A percentile compares a stretch with the other conserved stretches of the same genome.
Evolutionary conservation across 2,888 invertebrate genomes (phyloP).

Genomic region (Cotesia congregata): DNA sequence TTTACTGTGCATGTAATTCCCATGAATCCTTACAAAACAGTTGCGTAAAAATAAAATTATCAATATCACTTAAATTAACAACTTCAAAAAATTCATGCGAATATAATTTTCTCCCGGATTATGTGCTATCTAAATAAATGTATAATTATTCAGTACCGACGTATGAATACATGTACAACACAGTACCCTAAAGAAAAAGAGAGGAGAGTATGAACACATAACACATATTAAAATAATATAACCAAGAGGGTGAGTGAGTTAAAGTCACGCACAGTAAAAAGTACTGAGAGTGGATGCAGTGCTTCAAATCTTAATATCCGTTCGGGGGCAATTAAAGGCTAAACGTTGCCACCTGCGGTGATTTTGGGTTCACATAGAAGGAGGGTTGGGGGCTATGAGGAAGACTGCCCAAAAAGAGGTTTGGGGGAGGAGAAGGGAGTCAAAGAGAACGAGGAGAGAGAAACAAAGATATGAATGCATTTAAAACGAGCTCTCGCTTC

Average conservation of each 20-base stretch:
- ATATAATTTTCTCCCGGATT: background rate
- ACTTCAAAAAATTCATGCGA: conserved; percentile 16
- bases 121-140: conserved; percentile 29
- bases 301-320: conserved; percentile 53
- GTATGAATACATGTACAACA: background rate
- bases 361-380: conserved; percentile 43
- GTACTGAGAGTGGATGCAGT: conserved; percentile 28
- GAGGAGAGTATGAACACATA: conserved; percentile 19
- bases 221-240: conserved; percentile 13
- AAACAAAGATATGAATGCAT: conserved; percentile 33
- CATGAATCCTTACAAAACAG: no score
- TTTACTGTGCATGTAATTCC: background rate
- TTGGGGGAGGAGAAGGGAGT: background rate
- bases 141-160: conserved; percentile 19
- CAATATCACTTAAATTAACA: background rate
- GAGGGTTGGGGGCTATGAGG: background rate
- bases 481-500: conserved; percentile 40
- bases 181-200: background rate
- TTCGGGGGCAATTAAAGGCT: conserved; percentile 55
- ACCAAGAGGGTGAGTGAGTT: background rate
- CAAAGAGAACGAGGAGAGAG: conserved; percentile 6
- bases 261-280: conserved; percentile 21
- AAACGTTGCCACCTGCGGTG: conserved; percentile 57
- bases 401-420: conserved; percentile 11
- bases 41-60: no score